Evolutionary conservation across 2,797 vertebrate species (phyloP).

Genomic region (Carapus acus): DNA sequence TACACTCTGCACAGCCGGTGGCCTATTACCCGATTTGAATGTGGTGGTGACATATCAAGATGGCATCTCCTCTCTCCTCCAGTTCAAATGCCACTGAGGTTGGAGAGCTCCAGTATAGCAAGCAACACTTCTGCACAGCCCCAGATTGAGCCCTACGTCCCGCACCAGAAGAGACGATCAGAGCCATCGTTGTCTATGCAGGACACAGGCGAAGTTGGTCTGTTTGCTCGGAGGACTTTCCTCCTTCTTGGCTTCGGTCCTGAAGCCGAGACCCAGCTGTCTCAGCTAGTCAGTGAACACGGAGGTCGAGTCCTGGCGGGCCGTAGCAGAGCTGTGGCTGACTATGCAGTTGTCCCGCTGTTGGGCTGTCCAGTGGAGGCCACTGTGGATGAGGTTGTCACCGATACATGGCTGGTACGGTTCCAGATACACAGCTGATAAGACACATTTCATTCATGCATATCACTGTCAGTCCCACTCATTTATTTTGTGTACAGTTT

Average conservation of each 20-base stretch:
- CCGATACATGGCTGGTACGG: slow-evolving; percentile 96
- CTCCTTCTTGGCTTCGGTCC: slow-evolving; percentile 81
- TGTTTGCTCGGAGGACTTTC: slow-evolving; percentile 82
- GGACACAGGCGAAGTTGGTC: slow-evolving; percentile 71
- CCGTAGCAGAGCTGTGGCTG: slow-evolving; percentile 77
- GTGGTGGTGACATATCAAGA: too few relatives aligned
- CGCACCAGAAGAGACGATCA: slow-evolving; percentile 28
- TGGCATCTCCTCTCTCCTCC: slow-evolving; percentile 24
- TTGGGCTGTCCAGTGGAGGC: slow-evolving; percentile 84
- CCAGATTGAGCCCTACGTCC: slow-evolving; percentile 47
- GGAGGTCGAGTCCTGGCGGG: slow-evolving; percentile 75
- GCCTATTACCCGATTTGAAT: too few relatives aligned
- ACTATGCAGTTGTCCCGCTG: slow-evolving; percentile 91
- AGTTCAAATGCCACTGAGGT: slow-evolving; percentile 67
- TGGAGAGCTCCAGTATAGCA: slow-evolving; percentile 35
- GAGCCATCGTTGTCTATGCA: slow-evolving; percentile 60
- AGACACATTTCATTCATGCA: neutral
- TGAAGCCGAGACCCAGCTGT: slow-evolving; percentile 80
- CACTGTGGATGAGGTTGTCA: slow-evolving; percentile 91
- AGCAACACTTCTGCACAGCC: slow-evolving; percentile 32
- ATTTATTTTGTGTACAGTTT: too few relatives aligned
- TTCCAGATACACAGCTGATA: too few relatives aligned
- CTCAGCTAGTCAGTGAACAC: slow-evolving; percentile 78
- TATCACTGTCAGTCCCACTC: too few relatives aligned
- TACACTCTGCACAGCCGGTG: too few relatives aligned